Evolutionary conservation across 2,113 vertebrate genomes (phyloP).

Genomic region (Pedionomus torquatus): DNA sequence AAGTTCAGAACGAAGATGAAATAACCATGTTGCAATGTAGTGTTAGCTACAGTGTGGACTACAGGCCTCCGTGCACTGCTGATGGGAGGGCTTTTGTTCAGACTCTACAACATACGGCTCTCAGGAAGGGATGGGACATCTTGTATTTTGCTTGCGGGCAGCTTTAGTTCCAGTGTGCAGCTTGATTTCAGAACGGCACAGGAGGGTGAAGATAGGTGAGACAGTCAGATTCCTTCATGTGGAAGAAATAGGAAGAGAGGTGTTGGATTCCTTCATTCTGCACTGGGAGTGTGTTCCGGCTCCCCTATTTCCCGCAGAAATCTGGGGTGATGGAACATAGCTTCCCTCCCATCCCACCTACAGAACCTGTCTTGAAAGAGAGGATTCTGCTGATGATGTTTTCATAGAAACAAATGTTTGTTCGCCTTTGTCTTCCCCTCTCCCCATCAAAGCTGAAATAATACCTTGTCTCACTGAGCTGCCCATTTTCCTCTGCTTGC

Average conservation of each 20-base stretch:
- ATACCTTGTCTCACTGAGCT: neutral
- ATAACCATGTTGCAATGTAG: neutral
- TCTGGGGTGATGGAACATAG: neutral
- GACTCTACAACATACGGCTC: neutral
- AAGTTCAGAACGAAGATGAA: neutral
- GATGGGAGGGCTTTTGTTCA: neutral
- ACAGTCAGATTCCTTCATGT: neutral
- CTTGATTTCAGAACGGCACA: accelerated
- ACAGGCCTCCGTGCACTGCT: neutral
- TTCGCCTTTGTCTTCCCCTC: neutral
- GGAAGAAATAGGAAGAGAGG: neutral
- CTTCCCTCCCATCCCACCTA: neutral
- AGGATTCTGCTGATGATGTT: neutral
- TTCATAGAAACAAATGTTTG: neutral
- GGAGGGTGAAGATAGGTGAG: neutral
- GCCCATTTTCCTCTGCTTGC: neutral
- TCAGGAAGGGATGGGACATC: neutral
- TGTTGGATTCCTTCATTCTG: neutral
- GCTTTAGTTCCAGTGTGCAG: neutral
- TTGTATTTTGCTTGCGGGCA: neutral
- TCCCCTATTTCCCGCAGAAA: neutral
- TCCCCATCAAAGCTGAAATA: neutral
- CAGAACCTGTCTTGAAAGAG: neutral
- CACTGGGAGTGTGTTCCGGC: accelerated
- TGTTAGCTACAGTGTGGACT: neutral